Percentiles rank a stretch among this genome's conserved stretches.
Evolutionary conservation across 2,797 vertebrate genomes (phyloP).

Genomic region (Sparus aurata): DNA sequence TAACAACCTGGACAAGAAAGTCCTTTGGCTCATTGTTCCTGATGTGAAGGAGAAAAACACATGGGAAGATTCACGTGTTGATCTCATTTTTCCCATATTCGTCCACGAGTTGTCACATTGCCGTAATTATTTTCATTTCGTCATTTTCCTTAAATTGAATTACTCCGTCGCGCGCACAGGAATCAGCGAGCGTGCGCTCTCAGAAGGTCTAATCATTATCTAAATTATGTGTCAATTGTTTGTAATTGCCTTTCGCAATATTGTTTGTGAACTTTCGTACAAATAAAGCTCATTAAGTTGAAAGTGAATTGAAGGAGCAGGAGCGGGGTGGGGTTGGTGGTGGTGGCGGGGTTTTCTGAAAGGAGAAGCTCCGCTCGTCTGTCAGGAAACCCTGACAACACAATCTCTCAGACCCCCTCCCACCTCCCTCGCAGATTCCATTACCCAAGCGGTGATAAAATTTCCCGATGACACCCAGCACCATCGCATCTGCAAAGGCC

Average conservation of each 20-base stretch:
- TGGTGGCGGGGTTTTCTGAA: slow-evolving; percentile 22
- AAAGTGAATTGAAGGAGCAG: slow-evolving; percentile 23
- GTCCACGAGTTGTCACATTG: not conserved
- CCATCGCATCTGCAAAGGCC: slow-evolving; percentile 70
- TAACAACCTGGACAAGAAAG: slow-evolving; percentile 4
- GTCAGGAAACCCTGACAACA: slow-evolving; percentile 79
- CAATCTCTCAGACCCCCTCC: slow-evolving; percentile 74
- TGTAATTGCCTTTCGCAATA: slow-evolving; percentile 37
- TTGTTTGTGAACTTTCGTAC: slow-evolving; percentile 52
- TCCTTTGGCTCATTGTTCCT: slow-evolving; percentile 14
- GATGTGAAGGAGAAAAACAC: not conserved
- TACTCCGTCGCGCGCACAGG: not conserved
- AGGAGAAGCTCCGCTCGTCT: slow-evolving; percentile 65
- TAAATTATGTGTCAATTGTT: slow-evolving; percentile 36
- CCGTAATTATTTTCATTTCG: slow-evolving; percentile 11
- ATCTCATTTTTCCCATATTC: too few relatives aligned
- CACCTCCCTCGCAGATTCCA: slow-evolving; percentile 72
- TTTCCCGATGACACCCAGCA: slow-evolving; percentile 76
- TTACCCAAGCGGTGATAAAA: slow-evolving; percentile 82
- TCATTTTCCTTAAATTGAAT: not conserved
- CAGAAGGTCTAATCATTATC: slow-evolving; percentile 31
- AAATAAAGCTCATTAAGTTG: slow-evolving; percentile 48
- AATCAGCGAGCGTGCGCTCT: not conserved
- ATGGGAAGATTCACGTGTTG: too few relatives aligned
- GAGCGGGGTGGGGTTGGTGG: not conserved